These are phyloP conservation scores for Aleadryas rufinucha DNA, from an alignment of 2,113 vertebrate genomes.

Conservation along the genomic window DNA sequence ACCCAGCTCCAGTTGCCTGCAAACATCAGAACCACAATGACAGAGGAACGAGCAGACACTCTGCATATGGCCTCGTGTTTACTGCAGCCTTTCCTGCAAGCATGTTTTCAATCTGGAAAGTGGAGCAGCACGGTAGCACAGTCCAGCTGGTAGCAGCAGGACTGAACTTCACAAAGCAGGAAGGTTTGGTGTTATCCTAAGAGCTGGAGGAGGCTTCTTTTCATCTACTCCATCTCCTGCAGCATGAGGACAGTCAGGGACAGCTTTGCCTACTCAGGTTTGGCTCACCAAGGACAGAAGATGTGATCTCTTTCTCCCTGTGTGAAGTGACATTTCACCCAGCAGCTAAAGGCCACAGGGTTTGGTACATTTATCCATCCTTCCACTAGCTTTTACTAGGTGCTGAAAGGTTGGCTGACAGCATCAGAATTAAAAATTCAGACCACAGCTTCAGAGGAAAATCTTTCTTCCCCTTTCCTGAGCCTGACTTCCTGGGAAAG, in stretches of 20 bases:
- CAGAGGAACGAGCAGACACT: neutral
- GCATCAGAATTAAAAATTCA: neutral
- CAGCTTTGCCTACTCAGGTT: neutral
- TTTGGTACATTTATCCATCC: neutral
- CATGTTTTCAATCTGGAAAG: neutral
- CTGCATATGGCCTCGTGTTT: conserved; percentile 12
- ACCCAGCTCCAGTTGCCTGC: neutral
- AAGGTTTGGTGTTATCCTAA: neutral
- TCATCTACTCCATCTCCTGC: neutral
- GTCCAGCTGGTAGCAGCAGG: neutral
- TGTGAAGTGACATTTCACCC: neutral
- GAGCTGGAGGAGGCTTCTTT: neutral
- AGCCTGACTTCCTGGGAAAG: neutral
- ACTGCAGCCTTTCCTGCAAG: neutral
- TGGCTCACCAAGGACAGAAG: neutral
- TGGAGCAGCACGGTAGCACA: fast-evolving
- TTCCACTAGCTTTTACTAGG: neutral
- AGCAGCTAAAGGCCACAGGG: neutral
- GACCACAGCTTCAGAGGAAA: neutral
- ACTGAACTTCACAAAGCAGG: neutral
- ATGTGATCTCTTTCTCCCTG: neutral
- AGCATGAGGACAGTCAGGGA: neutral
- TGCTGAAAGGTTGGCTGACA: neutral
- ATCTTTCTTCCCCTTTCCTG: neutral
- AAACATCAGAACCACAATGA: neutral